Conservation (phyloP, 1,140 invertebrate genomes). For the Megalopta genalis region DNA sequence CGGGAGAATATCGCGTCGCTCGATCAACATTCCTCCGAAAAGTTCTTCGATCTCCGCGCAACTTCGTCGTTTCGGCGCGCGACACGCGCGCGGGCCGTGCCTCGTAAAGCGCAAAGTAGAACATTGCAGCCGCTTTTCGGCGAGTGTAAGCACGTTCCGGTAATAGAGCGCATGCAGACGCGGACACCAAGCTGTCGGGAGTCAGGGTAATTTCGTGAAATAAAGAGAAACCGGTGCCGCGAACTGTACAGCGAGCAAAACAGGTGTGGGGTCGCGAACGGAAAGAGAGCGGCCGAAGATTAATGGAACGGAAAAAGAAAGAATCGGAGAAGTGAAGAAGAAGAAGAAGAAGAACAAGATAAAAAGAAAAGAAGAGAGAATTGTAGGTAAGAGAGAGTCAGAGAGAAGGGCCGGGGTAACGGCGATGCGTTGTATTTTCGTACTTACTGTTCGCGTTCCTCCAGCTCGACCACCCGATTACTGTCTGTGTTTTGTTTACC, state of each 20-base stretch:
- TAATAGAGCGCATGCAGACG: conserved; percentile 8
- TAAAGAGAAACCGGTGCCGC: too few relatives aligned
- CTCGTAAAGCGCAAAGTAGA: conserved; percentile 30
- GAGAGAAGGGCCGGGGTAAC: conserved; percentile 27
- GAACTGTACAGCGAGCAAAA: too few relatives aligned
- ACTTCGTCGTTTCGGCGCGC: too few relatives aligned
- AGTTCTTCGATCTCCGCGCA: too few relatives aligned
- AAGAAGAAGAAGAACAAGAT: background rate
- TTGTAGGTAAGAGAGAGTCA: conserved; percentile 5
- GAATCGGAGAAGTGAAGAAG: background rate
- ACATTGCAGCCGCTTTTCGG: conserved; percentile 13
- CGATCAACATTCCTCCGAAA: too few relatives aligned
- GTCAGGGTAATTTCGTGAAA: background rate
- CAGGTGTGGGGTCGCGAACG: too few relatives aligned
- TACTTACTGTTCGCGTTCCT: conserved; percentile 93
- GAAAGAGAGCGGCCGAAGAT: too few relatives aligned
- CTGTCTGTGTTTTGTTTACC: conserved; percentile 84
- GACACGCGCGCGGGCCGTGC: conserved; percentile 5
- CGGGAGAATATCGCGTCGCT: too few relatives aligned
- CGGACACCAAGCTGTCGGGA: background rate
- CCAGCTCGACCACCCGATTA: conserved; percentile 87
- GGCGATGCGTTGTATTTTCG: conserved; percentile 60
- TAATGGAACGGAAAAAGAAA: too few relatives aligned
- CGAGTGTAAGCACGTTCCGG: conserved; percentile 17
- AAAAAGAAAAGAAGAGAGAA: background rate